A percentile compares a stretch with the other conserved stretches of the same genome.
These are phyloP conservation scores for Drosophila limbata DNA, from an alignment of 2,888 invertebrate species.

Conservation along the genomic window DNA sequence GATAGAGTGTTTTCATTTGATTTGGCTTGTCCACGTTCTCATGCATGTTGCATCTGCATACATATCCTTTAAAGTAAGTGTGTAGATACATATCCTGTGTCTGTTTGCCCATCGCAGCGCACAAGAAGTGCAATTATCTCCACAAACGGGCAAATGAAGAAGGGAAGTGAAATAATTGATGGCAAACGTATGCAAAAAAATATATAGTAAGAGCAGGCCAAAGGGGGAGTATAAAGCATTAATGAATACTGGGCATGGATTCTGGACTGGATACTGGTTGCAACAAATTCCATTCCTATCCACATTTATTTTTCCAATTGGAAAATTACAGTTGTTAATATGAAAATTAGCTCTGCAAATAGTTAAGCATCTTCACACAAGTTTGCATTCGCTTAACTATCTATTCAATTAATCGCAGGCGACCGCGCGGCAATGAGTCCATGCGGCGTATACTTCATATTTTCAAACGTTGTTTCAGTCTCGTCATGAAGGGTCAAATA, in stretches of 20 bases:
- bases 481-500: slow-evolving; percentile 50
- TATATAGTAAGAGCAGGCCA: not conserved
- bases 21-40: slow-evolving; percentile 48
- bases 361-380: slow-evolving; percentile 26
- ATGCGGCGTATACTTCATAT: slow-evolving; percentile 17
- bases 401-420: slow-evolving; percentile 39
- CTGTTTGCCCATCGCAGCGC: slow-evolving; percentile 46
- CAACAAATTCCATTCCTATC: slow-evolving; percentile 35
- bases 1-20: slow-evolving; percentile 69
- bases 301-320: slow-evolving; percentile 26
- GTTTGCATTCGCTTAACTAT: slow-evolving; percentile 19
- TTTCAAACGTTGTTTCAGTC: not conserved
- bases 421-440: not conserved
- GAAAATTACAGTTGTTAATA: slow-evolving; percentile 34
- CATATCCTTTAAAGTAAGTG: not conserved
- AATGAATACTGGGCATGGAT: slow-evolving; percentile 45
- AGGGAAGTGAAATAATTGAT: slow-evolving; percentile 73
- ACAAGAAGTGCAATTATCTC: slow-evolving; percentile 80
- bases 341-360: slow-evolving; percentile 45
- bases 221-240: slow-evolving; percentile 18
- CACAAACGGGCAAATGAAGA: slow-evolving; percentile 74
- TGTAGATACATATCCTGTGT: slow-evolving; percentile 4
- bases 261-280: too few species aligned
- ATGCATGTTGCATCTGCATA: slow-evolving; percentile 18
- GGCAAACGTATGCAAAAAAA: slow-evolving; percentile 34